Evolutionary conservation across 2,888 invertebrate species (phyloP), one percentile per base, ranked within the genome.

Genomic region (Cotesia congregata): DNA sequence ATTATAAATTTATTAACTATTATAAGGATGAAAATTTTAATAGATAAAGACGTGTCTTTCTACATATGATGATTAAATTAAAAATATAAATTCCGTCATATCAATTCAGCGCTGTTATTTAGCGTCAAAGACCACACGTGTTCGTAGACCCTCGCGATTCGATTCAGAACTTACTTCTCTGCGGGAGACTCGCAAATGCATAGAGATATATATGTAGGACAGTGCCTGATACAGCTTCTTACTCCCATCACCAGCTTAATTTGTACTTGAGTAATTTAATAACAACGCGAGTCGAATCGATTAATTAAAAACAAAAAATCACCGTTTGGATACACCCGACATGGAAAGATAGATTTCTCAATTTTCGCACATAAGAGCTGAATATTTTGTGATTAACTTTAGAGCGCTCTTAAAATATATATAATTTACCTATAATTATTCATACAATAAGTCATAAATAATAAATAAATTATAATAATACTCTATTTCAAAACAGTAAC

Each of bases 251-350:
- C 12, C 68, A 67, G 15, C 67, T 30, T 50, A 50, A 75, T 69
- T 50, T 64, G 69, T 50, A 75, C 50, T 50, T 75, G 62, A 62
- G 50, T 75, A 68, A 75, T 75, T 50, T 75, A 41, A 50, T 69
- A 75, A 75, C 75, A 70, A 69, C 64, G 69, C 69, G 69, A 40
- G 9, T 17, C 75, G 68, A 75, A 75, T 75, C 20, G 60, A 68
- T 6, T 17, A 38, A 6, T 17, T 39, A 41, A 9, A 50, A 9
- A 50, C 50, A 1, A 50, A 50, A 50, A 50, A 50, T 12, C 3
- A 50, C 30, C 3, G 30, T 30, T 30, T 30, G 3, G 30, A 30
- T 30, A 30, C 30, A 30, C 30, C 4, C 30, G 30, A 30, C 30
- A 30, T 30, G 30, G 4, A 30, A 30, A 30, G 30, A 3, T 30